These are phyloP conservation scores for Montipora foliosa DNA, from an alignment of 64 coral and sea anemone genomes.

Conservation along the genomic window DNA sequence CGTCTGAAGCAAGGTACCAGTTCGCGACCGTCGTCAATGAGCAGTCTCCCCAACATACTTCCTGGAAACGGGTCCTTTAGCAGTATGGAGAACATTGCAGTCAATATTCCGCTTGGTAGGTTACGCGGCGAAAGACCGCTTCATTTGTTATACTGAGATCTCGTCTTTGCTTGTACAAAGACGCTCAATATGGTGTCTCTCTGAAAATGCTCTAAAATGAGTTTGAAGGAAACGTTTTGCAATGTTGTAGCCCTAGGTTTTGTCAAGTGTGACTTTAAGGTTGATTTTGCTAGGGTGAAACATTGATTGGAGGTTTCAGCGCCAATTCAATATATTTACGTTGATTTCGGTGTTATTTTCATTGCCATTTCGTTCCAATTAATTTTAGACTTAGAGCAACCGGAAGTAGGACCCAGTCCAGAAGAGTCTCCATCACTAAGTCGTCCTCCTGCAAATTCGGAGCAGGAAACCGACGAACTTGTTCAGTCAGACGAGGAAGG, in stretches of 20 bases:
- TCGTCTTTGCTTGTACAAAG: not conserved
- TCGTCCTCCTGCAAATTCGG: conserved; percentile 68
- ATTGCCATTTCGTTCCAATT: not conserved
- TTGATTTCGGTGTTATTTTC: not conserved
- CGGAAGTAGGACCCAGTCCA: not conserved
- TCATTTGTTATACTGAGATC: too few species aligned
- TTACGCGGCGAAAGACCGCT: too few species aligned
- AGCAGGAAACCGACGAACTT: conserved; percentile 34
- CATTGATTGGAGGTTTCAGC: not conserved
- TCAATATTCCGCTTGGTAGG: conserved; percentile 30
- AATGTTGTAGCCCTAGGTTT: not conserved
- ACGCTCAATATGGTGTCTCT: not conserved
- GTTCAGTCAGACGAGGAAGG: conserved; percentile 74
- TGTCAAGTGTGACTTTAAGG: not conserved
- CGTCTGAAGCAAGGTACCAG: conserved; percentile 83
- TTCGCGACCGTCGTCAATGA: conserved; percentile 88
- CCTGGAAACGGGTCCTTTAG: conserved; percentile 60
- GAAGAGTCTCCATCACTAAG: conserved; percentile 44
- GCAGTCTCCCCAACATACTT: conserved; percentile 81
- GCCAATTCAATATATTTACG: not conserved
- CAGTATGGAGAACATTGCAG: conserved; percentile 78
- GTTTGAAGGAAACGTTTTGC: not conserved
- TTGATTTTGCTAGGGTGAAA: not conserved
- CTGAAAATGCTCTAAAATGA: not conserved
- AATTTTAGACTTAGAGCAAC: conserved; percentile 1